Evolutionary conservation across 2,888 invertebrate genomes (phyloP), one percentile per base, ranked within the genome.

Genomic region (Drosophila merina): DNA sequence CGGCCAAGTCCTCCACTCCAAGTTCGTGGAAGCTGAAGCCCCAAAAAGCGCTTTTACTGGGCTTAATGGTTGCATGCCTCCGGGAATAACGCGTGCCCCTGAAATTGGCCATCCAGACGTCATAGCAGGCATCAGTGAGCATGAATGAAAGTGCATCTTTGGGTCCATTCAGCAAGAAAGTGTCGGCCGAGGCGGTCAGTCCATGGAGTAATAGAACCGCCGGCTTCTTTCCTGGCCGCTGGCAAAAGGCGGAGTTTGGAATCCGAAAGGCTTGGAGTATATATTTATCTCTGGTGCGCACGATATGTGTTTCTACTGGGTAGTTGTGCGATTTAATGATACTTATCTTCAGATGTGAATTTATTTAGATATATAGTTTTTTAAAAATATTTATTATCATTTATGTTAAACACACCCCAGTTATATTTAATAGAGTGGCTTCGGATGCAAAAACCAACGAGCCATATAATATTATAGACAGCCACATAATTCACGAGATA

Each of bases 241-340:
- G 93, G 92, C 10, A 42, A 4, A 14, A 42, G 8, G 7, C 20
- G 4, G 58, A 58, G 10, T 44, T 26, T 0, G 93, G 92, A 42
- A 97, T 95, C 40, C 97, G 93, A 84, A 96, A 95, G 87, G 96
- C 76, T 50, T 93, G 92, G 66, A 97, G 91, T 10, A 96, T 93
- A 84, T 96, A 97, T 0, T 95, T 95, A 92, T 97, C 97, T 3
- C 92, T 81, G 0, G 97, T 97, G 6, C 91, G 91, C 0, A 95
- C 93, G 0, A 83, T 82, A 81, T 96, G 94, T 0, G 91, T 92
- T 88, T 95, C 95, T 0, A 93, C 89, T 0, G 93, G 93, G 86
- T 95, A 96, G 0, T 93, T 92, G 77, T 95, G 5, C 8, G 1
- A 12, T 4, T 9, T 42, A 14, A 42, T 42, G 9, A 42, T 42